Evolutionary conservation across 2,797 vertebrate species (phyloP), one percentile per base, ranked within the genome.

Genomic region (Pyrocephalus nanus): DNA sequence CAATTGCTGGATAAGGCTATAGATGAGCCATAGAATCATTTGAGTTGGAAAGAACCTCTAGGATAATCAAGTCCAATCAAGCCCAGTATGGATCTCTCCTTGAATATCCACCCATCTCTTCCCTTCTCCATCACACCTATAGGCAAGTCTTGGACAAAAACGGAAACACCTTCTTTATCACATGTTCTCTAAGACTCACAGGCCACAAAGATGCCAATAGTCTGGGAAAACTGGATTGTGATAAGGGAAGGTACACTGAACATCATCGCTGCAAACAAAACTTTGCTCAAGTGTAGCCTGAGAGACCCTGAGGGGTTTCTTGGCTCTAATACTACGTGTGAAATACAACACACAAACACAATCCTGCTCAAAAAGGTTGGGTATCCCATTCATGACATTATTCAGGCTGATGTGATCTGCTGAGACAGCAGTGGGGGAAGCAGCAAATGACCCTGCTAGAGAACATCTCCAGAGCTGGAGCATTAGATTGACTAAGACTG

Each of bases 231-330:
- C 0, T 0, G 0, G 62, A 14, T 6, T 34, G 26, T 11, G 51
- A 20, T 6, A 36, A 50, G 15, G 12, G 18, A 78, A 84, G 9
- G 14, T 45, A 17, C 3, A 1, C 12, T 58, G 22, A 58, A 73
- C 2, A 1, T 29, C 1, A 2, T 14, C 1, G 0, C 38, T 76
- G 30, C 16, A 65, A 78, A 14, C 3, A 81, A 53, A 88, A 45
- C 23, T 86, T 66, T 34, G 38, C 15, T 58, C 36, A 14, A 11
- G 8, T 42, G 23, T 13, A 18, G 8, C 29, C 43, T 87, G 74
- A 76, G 53, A 42, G 27, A 62, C 21, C 30, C 4, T 6, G 67
- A 38, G 32, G 15, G 9, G 11, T 58, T 91, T 85, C 60, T 66
- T 64, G 27, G n/a, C 60, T 86, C 51, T 58, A 10, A 23, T 18